These are phyloP conservation scores for Corythornis madagascariensis DNA, from an alignment of 2,113 vertebrate species.

Conservation along the genomic window DNA sequence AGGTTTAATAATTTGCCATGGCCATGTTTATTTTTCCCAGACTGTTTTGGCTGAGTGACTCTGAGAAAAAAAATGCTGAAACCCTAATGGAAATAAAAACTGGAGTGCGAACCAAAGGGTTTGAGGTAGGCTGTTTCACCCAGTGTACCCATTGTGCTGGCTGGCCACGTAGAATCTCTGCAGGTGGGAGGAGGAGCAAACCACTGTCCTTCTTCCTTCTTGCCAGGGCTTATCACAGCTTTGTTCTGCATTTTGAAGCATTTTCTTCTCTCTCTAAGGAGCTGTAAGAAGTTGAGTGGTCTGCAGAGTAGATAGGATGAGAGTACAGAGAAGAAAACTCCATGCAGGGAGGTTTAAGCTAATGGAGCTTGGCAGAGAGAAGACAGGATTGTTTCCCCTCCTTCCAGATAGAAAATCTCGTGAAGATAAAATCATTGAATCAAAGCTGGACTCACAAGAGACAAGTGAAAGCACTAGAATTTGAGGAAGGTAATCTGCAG, in stretches of 20 bases:
- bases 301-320: not conserved
- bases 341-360: not conserved
- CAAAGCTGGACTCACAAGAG: not conserved
- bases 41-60: not conserved
- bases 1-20: not conserved
- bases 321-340: not conserved
- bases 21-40: not conserved
- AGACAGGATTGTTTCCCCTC: not conserved
- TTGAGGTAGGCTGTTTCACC: not conserved
- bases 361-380: not conserved
- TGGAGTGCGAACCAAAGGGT: not conserved
- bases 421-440: not conserved
- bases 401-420: not conserved
- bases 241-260: not conserved
- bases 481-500: not conserved
- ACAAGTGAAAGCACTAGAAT: not conserved
- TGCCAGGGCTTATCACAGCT: not conserved
- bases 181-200: not conserved
- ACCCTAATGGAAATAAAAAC: not conserved
- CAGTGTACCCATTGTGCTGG: not conserved
- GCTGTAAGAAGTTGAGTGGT: fast-evolving
- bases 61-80: not conserved
- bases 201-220: not conserved
- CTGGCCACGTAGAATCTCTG: fast-evolving
- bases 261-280: not conserved